Evolutionary conservation across 2,113 vertebrate species (phyloP).

Genomic region (Neolamprologus brichardi): DNA sequence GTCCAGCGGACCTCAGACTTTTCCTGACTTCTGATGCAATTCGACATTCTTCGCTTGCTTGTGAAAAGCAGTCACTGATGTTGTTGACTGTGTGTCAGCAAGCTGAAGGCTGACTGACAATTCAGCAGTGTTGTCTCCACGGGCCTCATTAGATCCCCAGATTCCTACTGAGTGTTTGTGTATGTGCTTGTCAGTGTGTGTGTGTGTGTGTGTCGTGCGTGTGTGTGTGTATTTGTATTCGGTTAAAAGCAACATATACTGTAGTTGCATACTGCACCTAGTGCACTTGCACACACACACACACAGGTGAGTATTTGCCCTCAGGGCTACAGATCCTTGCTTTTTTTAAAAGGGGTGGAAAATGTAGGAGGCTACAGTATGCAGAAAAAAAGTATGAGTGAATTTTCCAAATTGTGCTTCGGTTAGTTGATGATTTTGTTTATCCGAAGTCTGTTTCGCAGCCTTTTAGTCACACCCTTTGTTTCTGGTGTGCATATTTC

Average conservation of each 20-base stretch:
- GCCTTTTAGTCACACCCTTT: background rate
- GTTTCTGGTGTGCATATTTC: background rate
- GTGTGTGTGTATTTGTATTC: constrained; percentile 34
- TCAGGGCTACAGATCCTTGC: constrained; percentile 41
- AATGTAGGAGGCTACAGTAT: background rate
- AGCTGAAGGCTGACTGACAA: constrained; percentile 75
- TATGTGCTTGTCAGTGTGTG: constrained; percentile 5
- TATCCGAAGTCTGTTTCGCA: background rate
- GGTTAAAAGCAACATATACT: constrained; percentile 41
- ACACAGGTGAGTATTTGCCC: constrained; percentile 49
- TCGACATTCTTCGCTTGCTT: constrained; percentile 59
- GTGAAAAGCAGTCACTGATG: constrained; percentile 68
- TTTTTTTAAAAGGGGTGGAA: background rate
- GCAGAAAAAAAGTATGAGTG: constrained; percentile 3
- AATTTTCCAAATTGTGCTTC: background rate
- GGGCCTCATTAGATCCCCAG: constrained; percentile 76
- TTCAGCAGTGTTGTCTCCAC: constrained; percentile 66
- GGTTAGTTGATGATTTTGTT: background rate
- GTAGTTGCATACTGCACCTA: constrained; percentile 20
- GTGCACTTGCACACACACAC: constrained; percentile 5
- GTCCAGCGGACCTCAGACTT: constrained; percentile 36
- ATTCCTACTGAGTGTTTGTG: constrained; percentile 47
- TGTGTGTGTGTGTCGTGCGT: background rate
- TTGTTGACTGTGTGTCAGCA: constrained; percentile 74
- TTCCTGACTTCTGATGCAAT: constrained; percentile 57